A percentile compares a stretch with the other conserved stretches of the same genome.
Conservation (phyloP, 2,888 invertebrate species). For the Cerastis leucographa region DNA sequence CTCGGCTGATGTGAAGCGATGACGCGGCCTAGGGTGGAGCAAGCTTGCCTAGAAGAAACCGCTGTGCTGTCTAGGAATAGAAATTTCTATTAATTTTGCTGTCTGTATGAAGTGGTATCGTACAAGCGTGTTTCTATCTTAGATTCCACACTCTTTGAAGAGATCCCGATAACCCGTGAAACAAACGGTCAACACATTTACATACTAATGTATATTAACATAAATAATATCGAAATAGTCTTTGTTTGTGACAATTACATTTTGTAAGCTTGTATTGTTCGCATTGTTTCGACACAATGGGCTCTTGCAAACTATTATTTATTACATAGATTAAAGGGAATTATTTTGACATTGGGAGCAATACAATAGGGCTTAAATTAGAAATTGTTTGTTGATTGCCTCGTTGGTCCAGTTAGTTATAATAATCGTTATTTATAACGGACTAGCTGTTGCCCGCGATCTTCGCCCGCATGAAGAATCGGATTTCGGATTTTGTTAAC, state of each 20-base stretch:
- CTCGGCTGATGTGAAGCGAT: no score
- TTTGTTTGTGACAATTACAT: conserved; percentile 26
- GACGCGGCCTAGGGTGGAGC: no score
- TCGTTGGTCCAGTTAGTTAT: neutral
- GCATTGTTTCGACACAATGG: conserved; percentile 24
- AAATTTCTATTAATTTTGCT: no score
- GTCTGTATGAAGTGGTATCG: no score
- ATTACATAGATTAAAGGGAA: conserved; percentile 18
- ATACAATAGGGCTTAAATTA: neutral
- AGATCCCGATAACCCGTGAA: no score
- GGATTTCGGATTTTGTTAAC: no score
- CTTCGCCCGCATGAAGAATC: no score
- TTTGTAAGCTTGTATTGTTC: conserved; percentile 11
- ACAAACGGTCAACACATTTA: neutral
- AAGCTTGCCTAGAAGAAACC: no score
- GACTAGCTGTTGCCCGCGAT: no score
- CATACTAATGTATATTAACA: neutral
- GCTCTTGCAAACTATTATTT: conserved; percentile 10
- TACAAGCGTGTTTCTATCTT: no score
- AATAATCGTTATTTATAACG: neutral
- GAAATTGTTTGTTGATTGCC: conserved; percentile 1
- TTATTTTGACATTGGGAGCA: neutral
- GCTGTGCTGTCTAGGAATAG: no score
- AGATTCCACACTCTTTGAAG: no score
- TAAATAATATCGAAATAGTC: neutral